Conservation (phyloP, 2,888 invertebrate species). For the Nymphalis urticae region DNA sequence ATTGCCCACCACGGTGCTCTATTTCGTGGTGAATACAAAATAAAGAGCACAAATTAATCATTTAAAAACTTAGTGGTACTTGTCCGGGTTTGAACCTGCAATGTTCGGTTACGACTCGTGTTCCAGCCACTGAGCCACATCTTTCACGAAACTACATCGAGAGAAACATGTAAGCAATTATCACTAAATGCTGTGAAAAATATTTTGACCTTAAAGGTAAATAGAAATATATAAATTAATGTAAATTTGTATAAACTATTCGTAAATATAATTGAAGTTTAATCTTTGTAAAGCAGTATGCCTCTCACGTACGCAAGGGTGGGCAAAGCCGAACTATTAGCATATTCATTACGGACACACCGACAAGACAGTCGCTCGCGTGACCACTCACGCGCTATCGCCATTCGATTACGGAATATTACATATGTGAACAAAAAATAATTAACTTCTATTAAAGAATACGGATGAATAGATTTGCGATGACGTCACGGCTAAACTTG, state of each 20-base stretch:
- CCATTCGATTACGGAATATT: constrained; percentile 1
- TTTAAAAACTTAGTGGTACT: too few species aligned
- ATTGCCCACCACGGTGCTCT: too few species aligned
- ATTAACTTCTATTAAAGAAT: too few species aligned
- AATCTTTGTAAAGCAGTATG: constrained; percentile 44
- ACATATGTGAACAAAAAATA: background rate
- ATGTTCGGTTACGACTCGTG: too few species aligned
- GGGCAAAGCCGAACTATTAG: constrained; percentile 67
- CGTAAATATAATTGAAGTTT: constrained; percentile 22
- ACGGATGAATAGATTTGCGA: too few species aligned
- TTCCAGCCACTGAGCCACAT: too few species aligned
- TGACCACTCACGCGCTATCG: constrained; percentile 38
- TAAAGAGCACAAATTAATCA: too few species aligned
- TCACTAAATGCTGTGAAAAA: too few species aligned
- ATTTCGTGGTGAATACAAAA: too few species aligned
- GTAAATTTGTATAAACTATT: background rate
- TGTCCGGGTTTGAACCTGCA: too few species aligned
- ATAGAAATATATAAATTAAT: constrained; percentile 5
- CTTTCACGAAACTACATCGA: too few species aligned
- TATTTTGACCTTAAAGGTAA: background rate
- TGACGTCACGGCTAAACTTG: too few species aligned
- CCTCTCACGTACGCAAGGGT: constrained; percentile 63
- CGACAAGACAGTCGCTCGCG: constrained; percentile 60
- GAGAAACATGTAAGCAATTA: background rate
- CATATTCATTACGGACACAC: constrained; percentile 75